A percentile compares a stretch with the other conserved stretches of the same genome.
Evolutionary conservation across 1,140 invertebrate species (phyloP).

Genomic region (Zaprionus africanus): DNA sequence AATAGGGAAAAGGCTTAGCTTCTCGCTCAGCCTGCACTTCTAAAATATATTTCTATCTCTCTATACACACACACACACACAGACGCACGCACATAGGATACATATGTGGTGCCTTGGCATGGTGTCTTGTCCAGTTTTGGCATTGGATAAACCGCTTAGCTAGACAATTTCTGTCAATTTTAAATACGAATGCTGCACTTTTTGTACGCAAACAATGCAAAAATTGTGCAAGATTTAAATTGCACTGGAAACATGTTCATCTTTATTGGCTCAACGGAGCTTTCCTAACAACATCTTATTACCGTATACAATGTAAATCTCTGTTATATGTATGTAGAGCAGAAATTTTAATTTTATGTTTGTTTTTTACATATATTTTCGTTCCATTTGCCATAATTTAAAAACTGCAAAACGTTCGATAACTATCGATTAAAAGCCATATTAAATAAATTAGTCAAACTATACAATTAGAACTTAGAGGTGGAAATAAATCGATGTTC

Average conservation of each 20-base stretch:
- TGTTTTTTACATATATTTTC: not conserved
- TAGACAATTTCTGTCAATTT: not conserved
- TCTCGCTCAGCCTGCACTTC: not conserved
- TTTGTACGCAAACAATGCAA: not conserved
- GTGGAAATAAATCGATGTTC: too few species aligned
- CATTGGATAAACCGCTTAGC: conserved; percentile 6
- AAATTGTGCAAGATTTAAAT: not conserved
- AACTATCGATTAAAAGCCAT: too few species aligned
- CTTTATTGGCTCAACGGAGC: not conserved
- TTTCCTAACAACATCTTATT: not conserved
- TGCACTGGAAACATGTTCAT: not conserved
- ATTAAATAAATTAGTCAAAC: too few species aligned
- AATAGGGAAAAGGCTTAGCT: conserved; percentile 9
- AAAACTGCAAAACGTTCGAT: too few species aligned
- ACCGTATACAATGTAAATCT: not conserved
- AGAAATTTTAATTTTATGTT: not conserved
- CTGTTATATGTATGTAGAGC: not conserved
- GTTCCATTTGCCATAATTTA: too few species aligned
- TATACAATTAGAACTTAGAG: too few species aligned
- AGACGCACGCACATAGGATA: not conserved
- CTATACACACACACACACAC: not conserved
- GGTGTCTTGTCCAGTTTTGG: not conserved
- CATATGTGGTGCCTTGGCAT: not conserved
- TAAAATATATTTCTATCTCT: not conserved
- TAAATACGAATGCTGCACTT: conserved; percentile 1